Percentiles rank a stretch among this genome's conserved stretches.
phyloP scores from a whole-genome alignment of 2,797 vertebrate genomes.

The Hylomyscus alleni region DNA sequence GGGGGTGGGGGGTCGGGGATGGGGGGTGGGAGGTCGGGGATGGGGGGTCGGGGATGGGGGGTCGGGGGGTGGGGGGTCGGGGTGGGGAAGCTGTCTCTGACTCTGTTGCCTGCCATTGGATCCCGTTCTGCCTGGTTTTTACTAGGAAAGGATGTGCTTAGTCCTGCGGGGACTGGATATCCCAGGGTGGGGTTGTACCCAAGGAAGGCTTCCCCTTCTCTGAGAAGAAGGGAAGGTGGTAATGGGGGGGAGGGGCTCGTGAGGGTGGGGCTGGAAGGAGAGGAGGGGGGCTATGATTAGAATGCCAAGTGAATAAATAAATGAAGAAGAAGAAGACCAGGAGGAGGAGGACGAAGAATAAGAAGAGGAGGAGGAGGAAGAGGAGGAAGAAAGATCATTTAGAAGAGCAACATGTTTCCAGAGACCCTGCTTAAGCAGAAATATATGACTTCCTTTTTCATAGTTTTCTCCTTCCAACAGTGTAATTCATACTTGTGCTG shows the following conservation, averaged over 20 bases:
- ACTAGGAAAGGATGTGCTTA: background rate
- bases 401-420: constrained; percentile 43
- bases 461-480: background rate
- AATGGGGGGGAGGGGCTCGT: background rate
- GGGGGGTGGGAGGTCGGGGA: no score
- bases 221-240: background rate
- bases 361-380: no score
- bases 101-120: background rate
- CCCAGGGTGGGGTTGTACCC: background rate
- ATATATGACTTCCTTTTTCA: background rate
- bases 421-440: constrained; percentile 33
- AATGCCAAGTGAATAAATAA: background rate
- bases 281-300: background rate
- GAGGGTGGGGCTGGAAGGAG: background rate
- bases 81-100: background rate
- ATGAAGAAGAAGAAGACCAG: background rate
- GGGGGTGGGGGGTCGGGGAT: no score
- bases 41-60: no score
- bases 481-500: background rate
- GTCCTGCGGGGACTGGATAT: background rate
- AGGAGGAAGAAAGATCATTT: background rate
- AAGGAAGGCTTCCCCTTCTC: background rate
- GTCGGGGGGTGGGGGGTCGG: no score
- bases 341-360: no score
- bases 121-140: background rate